These are phyloP conservation scores for Ceyx melanurus DNA, from an alignment of 2,113 vertebrate genomes.

Conservation along the genomic window DNA sequence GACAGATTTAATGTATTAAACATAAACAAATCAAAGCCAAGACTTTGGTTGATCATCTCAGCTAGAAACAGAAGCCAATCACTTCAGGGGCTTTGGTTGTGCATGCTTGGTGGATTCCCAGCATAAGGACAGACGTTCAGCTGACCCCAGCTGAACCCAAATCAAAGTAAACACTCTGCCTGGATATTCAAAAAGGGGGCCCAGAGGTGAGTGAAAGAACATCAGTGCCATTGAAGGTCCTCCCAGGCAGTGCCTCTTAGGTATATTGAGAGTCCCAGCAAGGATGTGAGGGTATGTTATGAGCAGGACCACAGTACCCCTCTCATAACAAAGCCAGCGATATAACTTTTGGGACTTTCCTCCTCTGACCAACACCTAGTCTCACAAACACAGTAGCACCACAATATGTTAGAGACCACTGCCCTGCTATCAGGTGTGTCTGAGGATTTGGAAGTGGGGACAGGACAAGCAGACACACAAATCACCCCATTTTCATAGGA, in stretches of 20 bases:
- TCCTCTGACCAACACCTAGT: background rate
- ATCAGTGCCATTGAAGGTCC: fast-evolving
- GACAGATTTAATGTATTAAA: constrained; percentile 66
- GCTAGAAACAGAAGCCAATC: constrained; percentile 59
- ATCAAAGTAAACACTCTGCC: constrained; percentile 14
- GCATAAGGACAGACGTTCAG: background rate
- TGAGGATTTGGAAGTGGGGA: background rate
- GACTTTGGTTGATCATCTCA: background rate
- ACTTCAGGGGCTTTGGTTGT: constrained; percentile 28
- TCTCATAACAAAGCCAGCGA: background rate
- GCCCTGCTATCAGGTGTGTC: background rate
- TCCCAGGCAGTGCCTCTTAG: background rate
- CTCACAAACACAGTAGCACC: background rate
- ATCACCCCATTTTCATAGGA: background rate
- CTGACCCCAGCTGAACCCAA: background rate
- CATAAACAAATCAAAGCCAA: constrained; percentile 59
- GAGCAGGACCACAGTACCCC: background rate
- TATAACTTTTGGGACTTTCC: background rate
- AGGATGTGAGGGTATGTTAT: background rate
- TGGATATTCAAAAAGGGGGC: background rate
- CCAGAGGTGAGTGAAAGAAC: background rate
- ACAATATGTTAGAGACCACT: background rate
- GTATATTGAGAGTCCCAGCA: background rate
- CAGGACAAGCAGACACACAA: background rate
- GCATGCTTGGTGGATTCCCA: background rate